Evolutionary conservation across 1,140 invertebrate genomes (phyloP).

Genomic region (Maniola jurtina): DNA sequence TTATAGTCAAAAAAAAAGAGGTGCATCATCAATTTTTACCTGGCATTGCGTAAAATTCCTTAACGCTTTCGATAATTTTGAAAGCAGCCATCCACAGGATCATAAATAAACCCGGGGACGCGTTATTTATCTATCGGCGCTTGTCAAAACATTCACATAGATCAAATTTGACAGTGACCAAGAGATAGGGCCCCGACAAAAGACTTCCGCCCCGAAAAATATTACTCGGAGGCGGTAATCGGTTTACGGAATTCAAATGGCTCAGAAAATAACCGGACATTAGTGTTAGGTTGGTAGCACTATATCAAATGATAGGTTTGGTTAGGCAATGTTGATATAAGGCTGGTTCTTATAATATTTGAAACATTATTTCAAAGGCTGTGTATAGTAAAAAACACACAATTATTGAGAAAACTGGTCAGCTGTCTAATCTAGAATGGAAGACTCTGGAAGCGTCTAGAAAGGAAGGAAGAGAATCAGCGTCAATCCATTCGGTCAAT

Average conservation of each 20-base stretch:
- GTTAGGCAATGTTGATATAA: not conserved
- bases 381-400: too few species aligned
- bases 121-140: slow-evolving; percentile 47
- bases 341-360: too few species aligned
- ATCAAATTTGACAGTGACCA: slow-evolving; percentile 38
- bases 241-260: not conserved
- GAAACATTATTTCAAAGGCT: too few species aligned
- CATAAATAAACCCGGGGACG: slow-evolving; percentile 38
- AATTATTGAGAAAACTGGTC: too few species aligned
- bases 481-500: not conserved
- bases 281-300: not conserved
- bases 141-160: slow-evolving; percentile 59
- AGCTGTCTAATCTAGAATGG: too few species aligned
- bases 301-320: not conserved
- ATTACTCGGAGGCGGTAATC: not conserved
- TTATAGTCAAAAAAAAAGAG: not conserved
- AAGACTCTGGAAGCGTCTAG: too few species aligned
- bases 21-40: slow-evolving; percentile 34
- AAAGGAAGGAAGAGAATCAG: too few species aligned
- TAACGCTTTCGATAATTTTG: slow-evolving; percentile 16
- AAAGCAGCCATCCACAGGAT: slow-evolving; percentile 32
- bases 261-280: slow-evolving; percentile 16
- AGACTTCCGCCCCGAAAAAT: slow-evolving; percentile 47
- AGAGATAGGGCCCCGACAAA: slow-evolving; percentile 21
- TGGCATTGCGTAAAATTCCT: slow-evolving; percentile 38